Evolutionary conservation across 2,797 vertebrate species (phyloP), one percentile per base, ranked within the genome.

Genomic region (Fistularia commersonii): DNA sequence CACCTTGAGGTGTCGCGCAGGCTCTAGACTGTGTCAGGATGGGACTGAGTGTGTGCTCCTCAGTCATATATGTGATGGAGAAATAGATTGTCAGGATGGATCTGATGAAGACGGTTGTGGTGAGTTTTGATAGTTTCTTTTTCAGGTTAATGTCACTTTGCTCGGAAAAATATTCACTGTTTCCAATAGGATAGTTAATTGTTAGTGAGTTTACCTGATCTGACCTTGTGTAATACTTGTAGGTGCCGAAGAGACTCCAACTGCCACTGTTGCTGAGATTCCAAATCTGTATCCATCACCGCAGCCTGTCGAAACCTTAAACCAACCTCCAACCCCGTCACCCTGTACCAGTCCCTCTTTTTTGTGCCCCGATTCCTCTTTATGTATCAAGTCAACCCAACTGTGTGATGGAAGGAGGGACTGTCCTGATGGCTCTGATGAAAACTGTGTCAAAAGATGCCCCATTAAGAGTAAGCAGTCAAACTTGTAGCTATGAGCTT

Each of bases 341-440:
- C 72, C 41, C 46, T 91, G 0, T 69, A 69, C 10, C 80, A 88
- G 35, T 85, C 88, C 89, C 0, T 90, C 88, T 14, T 41, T 91
- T 31, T 70, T 41, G 37, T 95, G 93, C 76, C 76, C 11, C 10
- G 81, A 85, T 0, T 90, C 89, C 5, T 77, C 77, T 0, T 8
- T 57, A 1, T 94, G 92, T 0, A 71, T 95, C 41, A 76, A 79
- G 3, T 68, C 51, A 7, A 70, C 85, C n/a, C 88, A 84, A 15
- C 0, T 93, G 11, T 95, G 93, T 56, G 90, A 95, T 12, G 92
- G 93, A 12, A 88, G 79, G 3, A 77, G 12, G 12, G 93, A 94
- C 80, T 93, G 93, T 34, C 69, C 62, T 0, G 92, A 94, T 62
- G 92, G 91, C 6, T 93, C 83, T 1, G 93, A 95, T 52, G 93